Percentiles rank a stretch among this genome's conserved stretches.
phyloP scores from a whole-genome alignment of 2,888 invertebrate genomes.

The Synanthedon formicaeformis region DNA sequence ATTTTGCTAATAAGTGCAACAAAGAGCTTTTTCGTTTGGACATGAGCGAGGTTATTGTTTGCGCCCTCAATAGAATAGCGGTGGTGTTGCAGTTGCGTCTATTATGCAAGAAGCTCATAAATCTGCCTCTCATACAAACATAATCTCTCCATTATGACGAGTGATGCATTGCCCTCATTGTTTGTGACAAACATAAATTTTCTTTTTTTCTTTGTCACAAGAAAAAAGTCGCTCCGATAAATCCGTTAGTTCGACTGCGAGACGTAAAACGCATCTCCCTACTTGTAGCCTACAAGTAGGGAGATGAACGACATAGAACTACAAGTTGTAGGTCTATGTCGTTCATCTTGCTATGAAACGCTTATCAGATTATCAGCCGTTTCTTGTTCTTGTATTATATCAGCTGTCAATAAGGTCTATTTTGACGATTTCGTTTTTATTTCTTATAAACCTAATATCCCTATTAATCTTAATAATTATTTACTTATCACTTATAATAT shows the following conservation, averaged over 20 bases:
- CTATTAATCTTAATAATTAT: no score
- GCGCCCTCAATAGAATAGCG: background rate
- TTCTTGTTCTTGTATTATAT: background rate
- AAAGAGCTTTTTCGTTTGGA: background rate
- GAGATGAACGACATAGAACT: no score
- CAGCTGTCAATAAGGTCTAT: no score
- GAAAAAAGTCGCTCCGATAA: no score
- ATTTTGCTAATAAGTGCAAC: background rate
- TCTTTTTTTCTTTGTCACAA: constrained; percentile 14
- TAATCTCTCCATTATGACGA: constrained; percentile 66
- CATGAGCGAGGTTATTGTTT: background rate
- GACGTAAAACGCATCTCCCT: no score
- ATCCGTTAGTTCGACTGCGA: no score
- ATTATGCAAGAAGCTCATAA: constrained; percentile 54
- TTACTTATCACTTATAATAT: no score
- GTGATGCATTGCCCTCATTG: constrained; percentile 62
- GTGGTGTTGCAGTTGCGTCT: constrained; percentile 17
- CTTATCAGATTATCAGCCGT: background rate
- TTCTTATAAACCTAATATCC: no score
- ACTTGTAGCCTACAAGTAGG: no score
- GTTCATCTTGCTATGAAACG: no score
- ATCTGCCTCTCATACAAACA: constrained; percentile 48
- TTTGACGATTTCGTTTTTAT: no score
- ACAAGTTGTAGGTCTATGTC: no score
- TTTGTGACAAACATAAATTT: constrained; percentile 45